These are phyloP conservation scores for Ophion ellenae DNA, from an alignment of 2,888 invertebrate species.

Conservation along the genomic window DNA sequence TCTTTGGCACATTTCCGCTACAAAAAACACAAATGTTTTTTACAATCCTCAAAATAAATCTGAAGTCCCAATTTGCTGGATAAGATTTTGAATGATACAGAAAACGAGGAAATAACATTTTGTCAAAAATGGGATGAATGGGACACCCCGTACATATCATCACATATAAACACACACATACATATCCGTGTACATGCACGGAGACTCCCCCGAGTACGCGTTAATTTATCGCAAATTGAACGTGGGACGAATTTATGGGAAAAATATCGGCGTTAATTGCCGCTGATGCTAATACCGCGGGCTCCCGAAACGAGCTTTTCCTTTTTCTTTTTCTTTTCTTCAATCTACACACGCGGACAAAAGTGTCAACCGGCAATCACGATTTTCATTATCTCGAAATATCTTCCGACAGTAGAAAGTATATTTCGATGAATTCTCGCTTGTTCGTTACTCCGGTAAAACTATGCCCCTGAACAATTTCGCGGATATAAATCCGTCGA, in stretches of 20 bases:
- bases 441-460: neutral
- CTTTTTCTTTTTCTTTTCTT: neutral
- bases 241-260: constrained; percentile 64
- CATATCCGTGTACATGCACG: neutral
- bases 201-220: neutral
- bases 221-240: constrained; percentile 51
- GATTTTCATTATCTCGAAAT: neutral
- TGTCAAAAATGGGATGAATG: neutral
- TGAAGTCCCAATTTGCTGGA: too few species aligned
- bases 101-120: too few species aligned
- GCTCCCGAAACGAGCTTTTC: neutral
- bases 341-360: neutral
- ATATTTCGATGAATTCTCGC: neutral
- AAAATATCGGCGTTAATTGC: constrained; percentile 57
- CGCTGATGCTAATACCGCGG: constrained; percentile 21
- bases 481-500: neutral
- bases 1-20: too few species aligned
- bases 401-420: neutral
- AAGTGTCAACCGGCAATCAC: neutral
- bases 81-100: too few species aligned
- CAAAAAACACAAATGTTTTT: too few species aligned
- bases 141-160: neutral
- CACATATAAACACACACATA: neutral
- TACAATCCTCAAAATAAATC: too few species aligned
- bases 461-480: neutral